Evolutionary conservation across 2,113 vertebrate genomes (phyloP).

Genomic region (Micronycteris hirsuta): DNA sequence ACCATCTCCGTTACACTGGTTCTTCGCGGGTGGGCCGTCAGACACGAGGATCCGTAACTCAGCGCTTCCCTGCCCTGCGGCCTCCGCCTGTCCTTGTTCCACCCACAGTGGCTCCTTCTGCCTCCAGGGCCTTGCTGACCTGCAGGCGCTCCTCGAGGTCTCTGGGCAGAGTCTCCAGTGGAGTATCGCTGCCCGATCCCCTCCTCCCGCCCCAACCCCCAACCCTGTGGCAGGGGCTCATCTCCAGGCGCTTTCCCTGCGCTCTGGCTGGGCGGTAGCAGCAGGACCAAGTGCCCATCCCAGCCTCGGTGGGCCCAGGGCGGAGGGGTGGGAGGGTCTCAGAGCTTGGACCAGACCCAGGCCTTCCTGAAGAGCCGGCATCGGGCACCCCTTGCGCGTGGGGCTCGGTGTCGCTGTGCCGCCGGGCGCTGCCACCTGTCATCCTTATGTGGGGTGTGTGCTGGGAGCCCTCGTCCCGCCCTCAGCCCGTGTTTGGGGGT

Average conservation of each 20-base stretch:
- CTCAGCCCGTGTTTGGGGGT: accelerated
- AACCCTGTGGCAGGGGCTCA: neutral
- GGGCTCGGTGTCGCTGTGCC: accelerated
- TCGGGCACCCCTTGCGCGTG: accelerated
- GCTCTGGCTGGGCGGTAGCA: neutral
- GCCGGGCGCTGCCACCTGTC: accelerated
- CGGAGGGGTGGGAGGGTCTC: accelerated
- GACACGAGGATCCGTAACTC: accelerated
- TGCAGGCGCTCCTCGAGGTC: neutral
- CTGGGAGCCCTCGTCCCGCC: accelerated
- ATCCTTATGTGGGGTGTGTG: accelerated
- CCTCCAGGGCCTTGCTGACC: neutral
- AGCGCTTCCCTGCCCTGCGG: accelerated
- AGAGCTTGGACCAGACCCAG: accelerated
- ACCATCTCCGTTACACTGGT: accelerated
- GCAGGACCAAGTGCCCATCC: neutral
- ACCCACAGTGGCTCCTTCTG: neutral
- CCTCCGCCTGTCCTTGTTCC: accelerated
- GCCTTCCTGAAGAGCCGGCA: neutral
- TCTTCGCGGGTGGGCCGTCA: accelerated
- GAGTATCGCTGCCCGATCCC: neutral
- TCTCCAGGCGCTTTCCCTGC: too few relatives aligned
- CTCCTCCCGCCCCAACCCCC: neutral
- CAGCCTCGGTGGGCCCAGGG: neutral
- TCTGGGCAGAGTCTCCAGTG: neutral